These are phyloP conservation scores for Illadopsis cleaveri DNA, from an alignment of 2,113 vertebrate species.

Conservation along the genomic window DNA sequence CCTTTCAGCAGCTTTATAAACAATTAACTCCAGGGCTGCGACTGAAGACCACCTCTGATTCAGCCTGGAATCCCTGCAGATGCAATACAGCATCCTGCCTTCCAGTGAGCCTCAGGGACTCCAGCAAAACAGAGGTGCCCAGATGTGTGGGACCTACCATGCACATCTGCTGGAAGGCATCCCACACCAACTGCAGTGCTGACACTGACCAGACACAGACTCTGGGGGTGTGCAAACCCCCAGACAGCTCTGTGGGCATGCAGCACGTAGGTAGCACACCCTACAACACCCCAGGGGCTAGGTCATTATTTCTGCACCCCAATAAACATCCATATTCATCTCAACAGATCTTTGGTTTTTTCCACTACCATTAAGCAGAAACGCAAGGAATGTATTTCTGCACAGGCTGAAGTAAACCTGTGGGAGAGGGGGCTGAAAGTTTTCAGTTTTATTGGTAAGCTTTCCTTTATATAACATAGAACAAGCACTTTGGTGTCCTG, in stretches of 20 bases:
- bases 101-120: neutral
- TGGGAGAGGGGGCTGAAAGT: neutral
- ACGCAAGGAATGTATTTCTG: neutral
- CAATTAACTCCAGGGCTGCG: neutral
- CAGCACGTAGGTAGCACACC: neutral
- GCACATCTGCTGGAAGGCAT: neutral
- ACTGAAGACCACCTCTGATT: conserved; percentile 29
- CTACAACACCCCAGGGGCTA: neutral
- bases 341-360: neutral
- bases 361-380: neutral
- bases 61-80: neutral
- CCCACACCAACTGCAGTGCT: neutral
- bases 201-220: neutral
- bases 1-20: conserved; percentile 49
- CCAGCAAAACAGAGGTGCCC: neutral
- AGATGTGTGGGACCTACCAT: neutral
- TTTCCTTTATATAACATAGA: neutral
- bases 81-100: neutral
- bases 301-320: neutral
- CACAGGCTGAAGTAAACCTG: neutral
- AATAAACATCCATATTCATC: neutral
- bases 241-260: neutral
- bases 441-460: neutral
- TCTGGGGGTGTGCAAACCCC: neutral
- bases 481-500: neutral